Evolutionary conservation across 92 coral and sea anemone species (phyloP).

Genomic region (Parazoanthus atlanticus): DNA sequence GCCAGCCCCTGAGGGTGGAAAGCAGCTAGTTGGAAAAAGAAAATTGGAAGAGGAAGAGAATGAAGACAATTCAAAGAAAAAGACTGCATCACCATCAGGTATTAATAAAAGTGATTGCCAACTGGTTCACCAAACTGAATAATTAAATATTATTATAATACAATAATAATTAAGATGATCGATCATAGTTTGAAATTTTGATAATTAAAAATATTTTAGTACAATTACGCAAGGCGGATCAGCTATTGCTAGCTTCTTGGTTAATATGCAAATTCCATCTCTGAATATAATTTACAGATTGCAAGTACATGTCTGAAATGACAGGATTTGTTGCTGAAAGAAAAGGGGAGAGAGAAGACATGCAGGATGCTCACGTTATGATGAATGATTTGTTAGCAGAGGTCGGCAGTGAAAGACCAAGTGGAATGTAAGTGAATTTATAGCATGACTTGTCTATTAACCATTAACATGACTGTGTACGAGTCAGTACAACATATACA

Average conservation of each 20-base stretch:
- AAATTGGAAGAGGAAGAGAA: constrained; percentile 40
- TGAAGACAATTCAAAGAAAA: constrained; percentile 45
- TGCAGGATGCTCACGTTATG: constrained; percentile 99
- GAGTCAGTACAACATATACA: too few species aligned
- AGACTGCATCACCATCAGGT: not conserved
- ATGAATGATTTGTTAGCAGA: constrained; percentile 66
- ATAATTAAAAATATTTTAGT: too few species aligned
- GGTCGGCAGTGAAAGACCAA: constrained; percentile 45
- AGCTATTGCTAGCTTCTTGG: too few species aligned
- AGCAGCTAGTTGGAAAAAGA: constrained; percentile 20
- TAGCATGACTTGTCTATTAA: too few species aligned
- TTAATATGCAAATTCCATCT: not conserved
- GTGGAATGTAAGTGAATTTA: constrained; percentile 47
- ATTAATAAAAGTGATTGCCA: not conserved
- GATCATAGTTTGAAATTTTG: too few species aligned
- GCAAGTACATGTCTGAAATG: constrained; percentile 53
- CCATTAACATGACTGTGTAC: too few species aligned
- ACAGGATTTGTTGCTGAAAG: constrained; percentile 97
- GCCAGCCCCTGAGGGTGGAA: constrained; percentile 48
- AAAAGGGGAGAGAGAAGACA: constrained; percentile 94
- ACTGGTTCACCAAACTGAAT: too few species aligned
- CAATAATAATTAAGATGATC: too few species aligned
- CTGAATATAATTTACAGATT: constrained; percentile 27
- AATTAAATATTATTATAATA: too few species aligned
- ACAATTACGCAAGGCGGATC: too few species aligned